Evolutionary conservation across 2,888 invertebrate species (phyloP), one percentile per base, ranked within the genome.

Genomic region (Lochmaea crataegi): DNA sequence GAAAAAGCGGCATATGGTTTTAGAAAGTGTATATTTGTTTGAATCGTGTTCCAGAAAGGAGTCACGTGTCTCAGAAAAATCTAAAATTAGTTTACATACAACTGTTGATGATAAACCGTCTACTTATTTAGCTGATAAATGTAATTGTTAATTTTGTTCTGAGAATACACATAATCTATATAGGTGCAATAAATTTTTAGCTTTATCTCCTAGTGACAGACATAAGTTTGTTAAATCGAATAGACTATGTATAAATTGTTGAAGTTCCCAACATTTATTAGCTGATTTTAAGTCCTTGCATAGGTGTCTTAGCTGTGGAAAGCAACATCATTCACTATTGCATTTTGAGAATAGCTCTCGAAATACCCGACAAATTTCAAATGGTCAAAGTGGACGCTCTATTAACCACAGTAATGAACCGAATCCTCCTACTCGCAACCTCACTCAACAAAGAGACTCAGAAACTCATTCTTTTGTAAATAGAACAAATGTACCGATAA

Each of bases 131-230:
- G 48, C 48, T 12, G n/a, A 48, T 14, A 48, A 57, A 57, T 2
- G 3, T 57, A 57, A 57, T 57, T 57, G 57, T 57, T 22, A 22
- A 18, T 22, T 22, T 57, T 57, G 18, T 26, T 57, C 57, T 11
- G 57, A 57, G 11, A 18, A 1, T 11, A 10, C 22, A 9, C 53
- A 53, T 53, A 12, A 10, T 18, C 16, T 53, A 16, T 53, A 53
- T 53, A 14, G 18, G 2, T 53, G 53, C 14, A 53, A 18, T n/a
- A 14, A 53, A n/a, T 53, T 53, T 53, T 18, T 53, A n/a, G 5
- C n/a, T 53, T 16, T 53, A n/a, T 16, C 18, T 18, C 16, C 53
- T 9, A 16, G 2, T 2, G 53, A 53, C 9, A 16, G 53, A 53
- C 53, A 53, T 14, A 53, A 18, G 4, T 53, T 53, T 14, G 53